Evolutionary conservation across 2,888 invertebrate species (phyloP).

Genomic region (Drosophila lacicola): DNA sequence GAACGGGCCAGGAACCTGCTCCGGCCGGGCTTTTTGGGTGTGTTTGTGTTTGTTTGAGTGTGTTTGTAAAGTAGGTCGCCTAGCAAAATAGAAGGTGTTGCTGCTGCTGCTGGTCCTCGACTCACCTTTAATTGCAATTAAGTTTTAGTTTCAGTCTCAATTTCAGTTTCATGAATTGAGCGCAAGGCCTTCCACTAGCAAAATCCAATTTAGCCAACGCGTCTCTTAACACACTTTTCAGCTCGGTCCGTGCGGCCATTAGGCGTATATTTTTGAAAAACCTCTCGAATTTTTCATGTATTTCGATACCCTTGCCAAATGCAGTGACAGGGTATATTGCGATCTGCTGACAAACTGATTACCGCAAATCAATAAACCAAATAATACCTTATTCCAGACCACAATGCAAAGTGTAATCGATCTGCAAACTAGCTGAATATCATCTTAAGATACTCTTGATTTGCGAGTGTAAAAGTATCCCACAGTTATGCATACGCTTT

Average conservation of each 20-base stretch:
- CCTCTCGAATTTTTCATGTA: constrained; percentile 24
- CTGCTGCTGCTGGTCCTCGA: constrained; percentile 47
- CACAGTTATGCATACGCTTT: neutral
- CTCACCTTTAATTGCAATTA: constrained; percentile 72
- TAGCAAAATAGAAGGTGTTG: constrained; percentile 68
- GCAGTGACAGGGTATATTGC: neutral
- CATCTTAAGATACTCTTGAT: neutral
- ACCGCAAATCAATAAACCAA: constrained; percentile 11
- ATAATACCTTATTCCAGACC: neutral
- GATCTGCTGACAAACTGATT: neutral
- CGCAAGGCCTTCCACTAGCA: constrained; percentile 46
- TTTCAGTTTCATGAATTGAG: constrained; percentile 55
- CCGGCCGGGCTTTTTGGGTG: constrained; percentile 9
- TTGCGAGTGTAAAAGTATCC: constrained; percentile 17
- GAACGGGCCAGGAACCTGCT: constrained; percentile 50
- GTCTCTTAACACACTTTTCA: constrained; percentile 40
- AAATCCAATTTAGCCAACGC: constrained; percentile 57
- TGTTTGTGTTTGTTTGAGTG: constrained; percentile 19
- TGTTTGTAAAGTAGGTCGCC: constrained; percentile 61
- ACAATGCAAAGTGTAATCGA: constrained; percentile 1
- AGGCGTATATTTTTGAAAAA: constrained; percentile 8
- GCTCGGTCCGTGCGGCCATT: neutral
- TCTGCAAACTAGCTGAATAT: neutral
- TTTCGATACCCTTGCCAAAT: constrained; percentile 7
- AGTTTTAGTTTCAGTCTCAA: constrained; percentile 66